Evolutionary conservation across 30 jellyfish, hydroid and myxozoan genomes (phyloP), one percentile per base, ranked within the genome.

Genomic region (Hydra vulgaris): DNA sequence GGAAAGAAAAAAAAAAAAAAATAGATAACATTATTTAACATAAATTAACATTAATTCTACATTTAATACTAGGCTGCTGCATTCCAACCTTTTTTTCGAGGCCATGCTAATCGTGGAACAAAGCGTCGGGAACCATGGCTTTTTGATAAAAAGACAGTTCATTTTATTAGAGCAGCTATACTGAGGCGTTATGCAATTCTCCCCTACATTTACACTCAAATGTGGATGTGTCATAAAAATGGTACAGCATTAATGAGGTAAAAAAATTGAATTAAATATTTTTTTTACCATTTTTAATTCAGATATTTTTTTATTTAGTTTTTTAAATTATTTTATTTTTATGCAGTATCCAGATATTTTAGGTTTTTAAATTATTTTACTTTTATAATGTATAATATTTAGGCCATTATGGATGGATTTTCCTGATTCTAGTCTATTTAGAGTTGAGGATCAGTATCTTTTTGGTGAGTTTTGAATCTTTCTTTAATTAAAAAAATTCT

Each of bases 81-180:
- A 40, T 40, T 40, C 66, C 86, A 71, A 77, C 97, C 97, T 4
- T 89, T 89, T 83, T 84, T 89, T 89, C 53, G 97, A 18, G 95
- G 93, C 16, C 97, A 89, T 56, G 97, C 97, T 1, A 95, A 89
- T 74, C 85, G 86, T 19, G 97, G 86, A 53, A 89, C 95, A 22
- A 84, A 80, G 67, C 70, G 95, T 55, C 79, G 97, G 52, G 97
- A 89, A 26, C 97, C 97, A 21, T 89, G 97, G 61, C 61, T 40
- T 40, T 40, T 40, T 94, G 92, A 86, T 26, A 87, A 86, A 25
- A 78, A 77, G 26, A 79, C 93, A 1, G 82, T 74, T 20, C 27
- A 81, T 0, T 17, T 89, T 66, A 85, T 85, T 20, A 84, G 97
- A 54, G 95, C 84, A 55, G 95, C 95, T 22, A 85, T 89, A 68